phyloP scores from a whole-genome alignment of 2,113 vertebrate species.

The Pionites leucogaster region DNA sequence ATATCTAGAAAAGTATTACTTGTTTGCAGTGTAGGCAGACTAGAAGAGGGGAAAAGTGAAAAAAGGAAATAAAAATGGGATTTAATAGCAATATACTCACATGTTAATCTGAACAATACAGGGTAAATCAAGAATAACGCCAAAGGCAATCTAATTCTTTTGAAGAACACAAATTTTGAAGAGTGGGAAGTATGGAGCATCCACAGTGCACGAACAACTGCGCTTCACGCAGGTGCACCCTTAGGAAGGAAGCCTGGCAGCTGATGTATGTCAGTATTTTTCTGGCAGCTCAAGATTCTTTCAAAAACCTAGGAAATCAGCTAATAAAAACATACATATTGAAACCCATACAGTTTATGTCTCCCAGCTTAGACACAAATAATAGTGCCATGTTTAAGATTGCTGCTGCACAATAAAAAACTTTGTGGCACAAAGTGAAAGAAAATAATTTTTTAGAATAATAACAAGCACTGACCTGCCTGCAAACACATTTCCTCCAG shows the following conservation, averaged over 20 bases:
- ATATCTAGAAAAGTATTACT: not conserved
- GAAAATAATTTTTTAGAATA: not conserved
- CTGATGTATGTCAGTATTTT: not conserved
- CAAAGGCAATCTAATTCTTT: not conserved
- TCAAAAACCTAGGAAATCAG: not conserved
- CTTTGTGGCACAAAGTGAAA: not conserved
- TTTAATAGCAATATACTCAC: not conserved
- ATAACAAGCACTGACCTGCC: not conserved
- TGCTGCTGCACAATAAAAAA: not conserved
- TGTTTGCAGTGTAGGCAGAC: not conserved
- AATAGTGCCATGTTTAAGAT: not conserved
- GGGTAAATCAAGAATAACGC: not conserved
- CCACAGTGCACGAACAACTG: not conserved
- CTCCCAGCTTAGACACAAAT: not conserved
- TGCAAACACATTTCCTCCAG: slow-evolving; percentile 4
- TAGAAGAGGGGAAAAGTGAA: not conserved
- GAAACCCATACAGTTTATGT: not conserved
- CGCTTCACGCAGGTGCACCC: not conserved
- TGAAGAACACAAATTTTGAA: not conserved
- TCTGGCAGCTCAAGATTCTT: not conserved
- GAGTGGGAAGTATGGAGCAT: not conserved
- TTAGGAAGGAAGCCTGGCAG: not conserved
- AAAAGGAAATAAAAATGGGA: not conserved
- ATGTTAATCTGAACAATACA: not conserved
- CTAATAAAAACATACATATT: not conserved